A percentile compares a stretch with the other conserved stretches of the same genome.
These are phyloP conservation scores for Hetaerina americana DNA, from an alignment of 1,140 invertebrate genomes.

Conservation along the genomic window DNA sequence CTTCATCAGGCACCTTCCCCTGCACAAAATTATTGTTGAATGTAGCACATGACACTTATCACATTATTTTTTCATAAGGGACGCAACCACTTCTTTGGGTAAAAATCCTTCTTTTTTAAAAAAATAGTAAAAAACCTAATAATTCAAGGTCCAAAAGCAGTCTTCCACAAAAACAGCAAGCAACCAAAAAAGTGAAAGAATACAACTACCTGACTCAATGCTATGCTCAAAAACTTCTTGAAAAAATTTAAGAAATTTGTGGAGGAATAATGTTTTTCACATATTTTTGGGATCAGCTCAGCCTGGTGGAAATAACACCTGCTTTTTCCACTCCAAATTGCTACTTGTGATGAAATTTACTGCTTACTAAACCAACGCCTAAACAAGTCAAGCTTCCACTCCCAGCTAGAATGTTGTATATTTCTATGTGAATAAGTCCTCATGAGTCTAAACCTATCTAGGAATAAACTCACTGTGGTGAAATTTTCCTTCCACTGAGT, in stretches of 20 bases:
- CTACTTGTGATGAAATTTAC: no score
- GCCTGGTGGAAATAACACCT: no score
- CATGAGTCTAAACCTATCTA: no score
- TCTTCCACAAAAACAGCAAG: neutral
- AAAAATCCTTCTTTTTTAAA: neutral
- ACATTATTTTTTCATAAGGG: neutral
- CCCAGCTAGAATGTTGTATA: no score
- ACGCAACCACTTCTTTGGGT: neutral
- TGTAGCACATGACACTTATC: neutral
- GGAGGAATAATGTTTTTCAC: no score
- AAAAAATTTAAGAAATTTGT: neutral
- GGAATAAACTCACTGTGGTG: no score
- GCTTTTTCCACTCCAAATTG: no score
- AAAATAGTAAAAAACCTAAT: neutral
- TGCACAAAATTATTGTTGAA: neutral
- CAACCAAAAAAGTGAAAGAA: neutral
- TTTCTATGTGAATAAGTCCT: no score
- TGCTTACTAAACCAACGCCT: no score
- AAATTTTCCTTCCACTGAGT: no score
- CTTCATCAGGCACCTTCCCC: neutral
- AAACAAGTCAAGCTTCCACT: no score
- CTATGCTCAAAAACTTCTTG: neutral
- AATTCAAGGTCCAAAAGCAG: neutral
- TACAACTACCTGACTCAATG: neutral
- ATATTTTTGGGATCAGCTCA: no score